These are phyloP conservation scores for Spodoptera litura DNA, from an alignment of 1,140 invertebrate genomes.

Conservation along the genomic window DNA sequence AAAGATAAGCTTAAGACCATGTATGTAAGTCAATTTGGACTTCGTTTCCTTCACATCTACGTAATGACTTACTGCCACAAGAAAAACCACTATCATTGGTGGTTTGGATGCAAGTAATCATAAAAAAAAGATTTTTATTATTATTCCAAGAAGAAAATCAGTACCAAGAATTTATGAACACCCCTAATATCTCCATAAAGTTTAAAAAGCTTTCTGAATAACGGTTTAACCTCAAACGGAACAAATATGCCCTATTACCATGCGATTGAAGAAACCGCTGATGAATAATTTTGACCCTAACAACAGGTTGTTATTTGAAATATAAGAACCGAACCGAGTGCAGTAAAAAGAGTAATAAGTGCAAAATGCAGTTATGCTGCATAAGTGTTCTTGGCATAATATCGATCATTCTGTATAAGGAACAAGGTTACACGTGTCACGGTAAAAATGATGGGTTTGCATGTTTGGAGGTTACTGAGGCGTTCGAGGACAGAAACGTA, in stretches of 20 bases:
- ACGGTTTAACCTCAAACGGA: no score
- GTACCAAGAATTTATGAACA: no score
- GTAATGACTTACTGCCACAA: background rate
- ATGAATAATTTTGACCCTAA: background rate
- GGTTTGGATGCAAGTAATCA: no score
- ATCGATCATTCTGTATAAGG: constrained; percentile 62
- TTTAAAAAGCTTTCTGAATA: no score
- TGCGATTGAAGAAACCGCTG: background rate
- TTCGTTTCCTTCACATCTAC: background rate
- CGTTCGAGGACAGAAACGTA: constrained; percentile 27
- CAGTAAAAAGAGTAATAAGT: constrained; percentile 32
- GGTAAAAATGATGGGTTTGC: constrained; percentile 59
- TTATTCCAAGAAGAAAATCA: no score
- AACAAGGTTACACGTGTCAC: constrained; percentile 76
- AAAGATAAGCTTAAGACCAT: background rate
- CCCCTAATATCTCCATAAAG: no score
- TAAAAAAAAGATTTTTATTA: no score
- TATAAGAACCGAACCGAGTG: constrained; percentile 40
- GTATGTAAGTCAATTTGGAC: background rate
- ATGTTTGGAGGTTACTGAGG: constrained; percentile 50
- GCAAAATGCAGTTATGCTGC: constrained; percentile 46
- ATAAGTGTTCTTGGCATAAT: constrained; percentile 54
- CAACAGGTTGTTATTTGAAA: constrained; percentile 49
- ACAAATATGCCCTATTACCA: background rate
- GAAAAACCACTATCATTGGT: no score